Conservation (phyloP, 2,888 invertebrate genomes). For the Camponotus fellah region DNA sequence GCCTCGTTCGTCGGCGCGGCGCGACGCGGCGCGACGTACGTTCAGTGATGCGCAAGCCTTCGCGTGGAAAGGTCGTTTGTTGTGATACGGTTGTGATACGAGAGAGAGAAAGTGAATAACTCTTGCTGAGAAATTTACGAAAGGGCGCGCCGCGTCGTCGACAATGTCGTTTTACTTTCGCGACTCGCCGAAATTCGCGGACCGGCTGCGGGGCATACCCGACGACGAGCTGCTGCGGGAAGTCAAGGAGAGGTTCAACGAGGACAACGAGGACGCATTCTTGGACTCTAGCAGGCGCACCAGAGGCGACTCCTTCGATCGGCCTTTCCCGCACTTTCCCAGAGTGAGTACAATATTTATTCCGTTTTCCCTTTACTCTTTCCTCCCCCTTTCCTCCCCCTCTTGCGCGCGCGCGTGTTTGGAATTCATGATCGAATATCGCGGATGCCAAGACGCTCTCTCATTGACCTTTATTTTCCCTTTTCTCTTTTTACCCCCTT, state of each 20-base stretch:
- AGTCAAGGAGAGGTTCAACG: constrained; percentile 82
- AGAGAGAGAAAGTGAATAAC: neutral
- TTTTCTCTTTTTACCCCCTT: neutral
- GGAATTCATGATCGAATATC: neutral
- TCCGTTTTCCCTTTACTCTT: neutral
- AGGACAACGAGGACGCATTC: constrained; percentile 77
- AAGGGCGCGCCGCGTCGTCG: neutral
- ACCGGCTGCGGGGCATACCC: constrained; percentile 81
- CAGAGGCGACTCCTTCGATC: constrained; percentile 78
- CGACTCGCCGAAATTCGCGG: constrained; percentile 82
- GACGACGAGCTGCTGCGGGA: constrained; percentile 82
- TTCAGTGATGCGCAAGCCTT: constrained; percentile 67
- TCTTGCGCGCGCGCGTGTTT: neutral
- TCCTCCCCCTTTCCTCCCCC: no score
- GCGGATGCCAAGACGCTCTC: neutral
- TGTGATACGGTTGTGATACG: neutral
- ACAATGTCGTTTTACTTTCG: constrained; percentile 84
- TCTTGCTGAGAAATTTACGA: neutral
- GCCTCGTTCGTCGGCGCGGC: neutral
- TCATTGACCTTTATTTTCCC: neutral
- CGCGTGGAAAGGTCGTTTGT: neutral
- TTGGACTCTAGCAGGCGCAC: constrained; percentile 77
- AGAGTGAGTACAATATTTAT: constrained; percentile 63
- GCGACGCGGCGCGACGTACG: constrained; percentile 51
- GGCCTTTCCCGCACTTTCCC: constrained; percentile 77